Evolutionary conservation across 2,888 invertebrate genomes (phyloP), one percentile per base, ranked within the genome.

Genomic region (Lasiommata megera): DNA sequence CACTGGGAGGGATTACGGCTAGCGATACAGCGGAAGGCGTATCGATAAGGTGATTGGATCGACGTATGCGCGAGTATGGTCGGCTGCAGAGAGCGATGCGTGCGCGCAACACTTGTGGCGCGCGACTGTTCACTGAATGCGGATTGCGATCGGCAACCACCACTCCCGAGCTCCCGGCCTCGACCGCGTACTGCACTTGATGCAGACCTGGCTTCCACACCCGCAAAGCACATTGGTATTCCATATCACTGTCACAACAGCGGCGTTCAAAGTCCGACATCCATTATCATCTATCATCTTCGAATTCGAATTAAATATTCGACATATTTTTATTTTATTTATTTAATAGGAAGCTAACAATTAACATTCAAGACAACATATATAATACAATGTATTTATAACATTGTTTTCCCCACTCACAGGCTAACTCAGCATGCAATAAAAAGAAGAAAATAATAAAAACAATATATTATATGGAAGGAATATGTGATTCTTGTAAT

Each of bases 81-180:
- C 59, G 64, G 57, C 60, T 67, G 68, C 68, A 66, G 60, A 53
- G 65, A 64, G 62, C 62, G 61, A 63, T 68, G 84, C 85, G 87
- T 77, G 81, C 88, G 88, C 88, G 88, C 89, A 83, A 74, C 83
- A 81, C 82, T 82, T 74, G 77, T 76, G 82, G 77, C 88, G 88
- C 79, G 84, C 87, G 85, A 80, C 78, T 82, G 80, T 82, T 79
- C 65, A 89, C 89, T 90, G 89, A 73, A 70, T 77, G 75, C 74
- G 79, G 72, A 73, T 71, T 72, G 79, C 78, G 78, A 63, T 44
- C 64, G 59, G 58, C 64, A 76, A 70, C 80, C 80, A 66, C 75
- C 76, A 79, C 74, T 85, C 87, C 84, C 76, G 79, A 70, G 76
- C 80, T 81, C 84, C 86, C 86, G 81, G 79, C 85, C 86, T 82